Conservation (phyloP, 2,113 vertebrate genomes). For the Monopterus albus region DNA sequence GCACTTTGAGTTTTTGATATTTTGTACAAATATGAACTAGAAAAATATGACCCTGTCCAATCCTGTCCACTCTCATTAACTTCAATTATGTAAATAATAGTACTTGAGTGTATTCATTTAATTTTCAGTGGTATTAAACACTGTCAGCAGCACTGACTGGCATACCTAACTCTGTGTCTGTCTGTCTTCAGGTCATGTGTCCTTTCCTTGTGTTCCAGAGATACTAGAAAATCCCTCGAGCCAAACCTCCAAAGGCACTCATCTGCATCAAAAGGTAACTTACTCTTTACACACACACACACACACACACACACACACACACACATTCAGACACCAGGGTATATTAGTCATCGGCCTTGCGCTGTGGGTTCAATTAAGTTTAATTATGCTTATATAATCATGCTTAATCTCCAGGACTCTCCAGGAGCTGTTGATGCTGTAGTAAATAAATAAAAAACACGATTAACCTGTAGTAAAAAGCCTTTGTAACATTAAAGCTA, state of each 20-base stretch:
- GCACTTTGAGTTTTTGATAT: too few species aligned
- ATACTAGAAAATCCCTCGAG: slow-evolving; percentile 48
- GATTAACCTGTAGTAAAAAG: too few species aligned
- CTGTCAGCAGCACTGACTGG: not conserved
- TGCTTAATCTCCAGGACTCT: too few species aligned
- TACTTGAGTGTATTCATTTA: slow-evolving; percentile 11
- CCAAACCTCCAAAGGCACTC: slow-evolving; percentile 34
- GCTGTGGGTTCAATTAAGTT: too few species aligned
- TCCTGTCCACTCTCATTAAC: not conserved
- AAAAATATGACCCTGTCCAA: too few species aligned
- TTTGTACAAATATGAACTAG: too few species aligned
- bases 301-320: slow-evolving; percentile 15
- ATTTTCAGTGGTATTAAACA: slow-evolving; percentile 22
- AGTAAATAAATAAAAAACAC: too few species aligned
- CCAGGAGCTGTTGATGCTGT: too few species aligned
- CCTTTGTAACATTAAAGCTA: too few species aligned
- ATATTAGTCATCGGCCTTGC: slow-evolving; percentile 26
- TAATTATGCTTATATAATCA: too few species aligned
- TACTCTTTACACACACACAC: slow-evolving; percentile 1
- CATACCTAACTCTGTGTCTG: slow-evolving; percentile 2
- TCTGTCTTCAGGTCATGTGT: slow-evolving; percentile 69
- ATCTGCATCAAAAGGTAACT: slow-evolving; percentile 67
- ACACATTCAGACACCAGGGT: not conserved
- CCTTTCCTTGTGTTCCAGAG: slow-evolving; percentile 56
- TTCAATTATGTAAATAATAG: slow-evolving; percentile 18